These are phyloP conservation scores for Catharus bicknelli DNA, from an alignment of 2,113 vertebrate genomes.

Conservation along the genomic window DNA sequence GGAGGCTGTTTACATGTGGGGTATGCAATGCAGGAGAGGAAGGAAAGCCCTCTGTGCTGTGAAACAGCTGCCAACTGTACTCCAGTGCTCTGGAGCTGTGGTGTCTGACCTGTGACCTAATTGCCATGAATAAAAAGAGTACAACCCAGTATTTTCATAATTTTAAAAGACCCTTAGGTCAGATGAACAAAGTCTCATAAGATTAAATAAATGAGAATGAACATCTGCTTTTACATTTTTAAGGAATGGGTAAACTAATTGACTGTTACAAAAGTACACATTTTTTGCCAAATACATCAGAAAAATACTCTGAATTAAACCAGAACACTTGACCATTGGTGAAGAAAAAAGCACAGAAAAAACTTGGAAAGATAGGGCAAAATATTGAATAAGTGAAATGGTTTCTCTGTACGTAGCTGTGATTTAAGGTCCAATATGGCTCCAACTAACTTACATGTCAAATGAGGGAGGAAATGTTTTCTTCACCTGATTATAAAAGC, in stretches of 20 bases:
- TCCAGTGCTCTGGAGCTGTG: rapidly evolving
- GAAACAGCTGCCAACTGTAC: neutral
- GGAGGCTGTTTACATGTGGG: neutral
- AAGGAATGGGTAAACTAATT: neutral
- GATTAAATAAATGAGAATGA: neutral
- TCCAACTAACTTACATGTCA: neutral
- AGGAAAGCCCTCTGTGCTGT: neutral
- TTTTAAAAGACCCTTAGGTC: neutral
- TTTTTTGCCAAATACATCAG: neutral
- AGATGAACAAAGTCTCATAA: neutral
- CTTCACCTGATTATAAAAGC: neutral
- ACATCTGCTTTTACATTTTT: neutral
- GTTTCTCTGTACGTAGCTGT: neutral
- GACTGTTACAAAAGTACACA: neutral
- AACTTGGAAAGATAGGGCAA: neutral
- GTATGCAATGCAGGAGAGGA: neutral
- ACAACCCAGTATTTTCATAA: neutral
- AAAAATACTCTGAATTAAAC: neutral
- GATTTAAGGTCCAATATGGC: neutral
- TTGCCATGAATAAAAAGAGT: neutral
- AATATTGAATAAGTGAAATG: neutral
- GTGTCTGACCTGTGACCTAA: neutral
- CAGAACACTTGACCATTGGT: neutral
- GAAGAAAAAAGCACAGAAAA: neutral
- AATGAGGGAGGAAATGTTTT: neutral